Conservation (phyloP, 2,888 invertebrate genomes). For the Alcis repandata region DNA sequence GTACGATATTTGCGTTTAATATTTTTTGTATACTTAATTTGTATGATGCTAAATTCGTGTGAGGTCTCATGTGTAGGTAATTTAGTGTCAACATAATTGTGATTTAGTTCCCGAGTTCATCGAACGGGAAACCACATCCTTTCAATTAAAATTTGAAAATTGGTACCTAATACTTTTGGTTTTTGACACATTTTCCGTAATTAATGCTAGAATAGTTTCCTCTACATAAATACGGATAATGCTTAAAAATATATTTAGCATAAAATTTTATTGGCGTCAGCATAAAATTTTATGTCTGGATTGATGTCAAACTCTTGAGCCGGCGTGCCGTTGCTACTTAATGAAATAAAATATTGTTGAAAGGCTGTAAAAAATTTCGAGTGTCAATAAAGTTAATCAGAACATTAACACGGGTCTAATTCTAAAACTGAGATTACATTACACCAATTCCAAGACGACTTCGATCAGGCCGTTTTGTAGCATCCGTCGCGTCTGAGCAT, state of each 20-base stretch:
- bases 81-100: not conserved
- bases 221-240: not conserved
- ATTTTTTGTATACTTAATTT: no score
- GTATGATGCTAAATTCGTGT: no score
- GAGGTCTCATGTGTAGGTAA: not conserved
- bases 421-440: slow-evolving; percentile 2
- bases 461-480: not conserved
- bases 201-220: not conserved
- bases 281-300: slow-evolving; percentile 21
- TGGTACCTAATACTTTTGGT: not conserved
- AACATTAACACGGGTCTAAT: slow-evolving; percentile 30
- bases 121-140: slow-evolving; percentile 33
- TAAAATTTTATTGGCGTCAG: slow-evolving; percentile 7
- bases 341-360: slow-evolving; percentile 23
- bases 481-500: not conserved
- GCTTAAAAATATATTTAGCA: not conserved
- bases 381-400: slow-evolving; percentile 39
- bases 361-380: slow-evolving; percentile 25
- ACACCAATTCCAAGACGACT: no score
- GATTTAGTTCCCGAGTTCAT: slow-evolving; percentile 18
- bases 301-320: slow-evolving; percentile 8
- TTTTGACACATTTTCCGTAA: not conserved
- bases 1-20: no score
- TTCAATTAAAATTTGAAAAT: slow-evolving; percentile 11
- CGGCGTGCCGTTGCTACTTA: slow-evolving; percentile 17